Evolutionary conservation across 2,113 vertebrate species (phyloP).

Genomic region (Okapia johnstoni): DNA sequence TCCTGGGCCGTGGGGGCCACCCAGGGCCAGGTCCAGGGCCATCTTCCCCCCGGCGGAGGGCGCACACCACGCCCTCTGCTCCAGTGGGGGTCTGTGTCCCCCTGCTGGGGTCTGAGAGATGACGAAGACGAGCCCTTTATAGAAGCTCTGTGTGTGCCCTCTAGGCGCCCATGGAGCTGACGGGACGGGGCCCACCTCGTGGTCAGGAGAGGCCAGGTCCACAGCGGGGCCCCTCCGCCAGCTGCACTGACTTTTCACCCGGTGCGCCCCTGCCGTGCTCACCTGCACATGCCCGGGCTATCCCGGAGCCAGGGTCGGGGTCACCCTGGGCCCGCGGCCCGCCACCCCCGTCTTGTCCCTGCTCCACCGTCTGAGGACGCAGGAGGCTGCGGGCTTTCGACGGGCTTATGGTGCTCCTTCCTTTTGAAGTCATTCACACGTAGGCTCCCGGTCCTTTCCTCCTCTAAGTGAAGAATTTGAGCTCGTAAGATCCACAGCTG

Average conservation of each 20-base stretch:
- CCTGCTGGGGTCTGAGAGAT: not conserved
- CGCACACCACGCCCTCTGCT: not conserved
- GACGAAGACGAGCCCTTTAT: not conserved
- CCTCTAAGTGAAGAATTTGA: not conserved
- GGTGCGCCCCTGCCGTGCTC: not conserved
- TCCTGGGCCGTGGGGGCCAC: not conserved
- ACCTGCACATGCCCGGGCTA: not conserved
- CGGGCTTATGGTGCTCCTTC: not conserved
- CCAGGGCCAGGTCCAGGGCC: not conserved
- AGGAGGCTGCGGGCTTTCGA: not conserved
- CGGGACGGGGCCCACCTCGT: not conserved
- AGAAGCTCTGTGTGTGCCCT: not conserved
- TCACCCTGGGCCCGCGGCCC: not conserved
- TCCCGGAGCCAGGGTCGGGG: too few species aligned
- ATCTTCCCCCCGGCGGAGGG: accelerated
- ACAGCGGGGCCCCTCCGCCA: not conserved
- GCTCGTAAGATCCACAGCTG: accelerated
- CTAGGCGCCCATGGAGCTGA: not conserved
- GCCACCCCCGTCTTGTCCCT: not conserved
- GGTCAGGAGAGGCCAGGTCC: not conserved
- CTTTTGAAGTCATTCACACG: too few species aligned
- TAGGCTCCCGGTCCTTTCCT: not conserved
- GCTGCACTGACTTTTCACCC: not conserved
- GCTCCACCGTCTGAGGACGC: not conserved
- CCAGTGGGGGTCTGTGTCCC: not conserved